Percentiles rank a stretch among this genome's conserved stretches.
phyloP scores from a whole-genome alignment of 2,113 vertebrate genomes.

The Myxocyprinus asiaticus region DNA sequence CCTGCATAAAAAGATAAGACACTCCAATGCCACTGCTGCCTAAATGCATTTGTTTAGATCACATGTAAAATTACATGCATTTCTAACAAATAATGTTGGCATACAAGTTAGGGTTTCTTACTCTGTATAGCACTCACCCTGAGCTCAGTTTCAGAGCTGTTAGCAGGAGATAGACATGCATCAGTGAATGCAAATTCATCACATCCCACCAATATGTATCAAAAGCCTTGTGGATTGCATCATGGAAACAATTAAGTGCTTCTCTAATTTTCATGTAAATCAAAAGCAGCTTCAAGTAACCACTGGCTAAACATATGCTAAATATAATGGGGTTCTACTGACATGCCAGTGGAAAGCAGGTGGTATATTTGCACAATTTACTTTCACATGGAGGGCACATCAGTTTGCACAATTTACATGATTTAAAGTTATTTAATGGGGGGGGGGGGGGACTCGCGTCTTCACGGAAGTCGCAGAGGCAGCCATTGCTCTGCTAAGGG shows the following conservation, averaged over 20 bases:
- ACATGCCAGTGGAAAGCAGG: neutral
- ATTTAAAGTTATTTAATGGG: too few species aligned
- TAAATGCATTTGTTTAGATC: neutral
- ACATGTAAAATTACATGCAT: conserved; percentile 36
- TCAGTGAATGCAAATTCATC: conserved; percentile 65
- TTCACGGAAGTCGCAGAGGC: too few species aligned
- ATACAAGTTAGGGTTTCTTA: neutral
- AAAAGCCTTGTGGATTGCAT: conserved; percentile 53
- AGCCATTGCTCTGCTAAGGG: too few species aligned
- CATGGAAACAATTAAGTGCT: conserved; percentile 62
- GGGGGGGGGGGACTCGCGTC: too few species aligned
- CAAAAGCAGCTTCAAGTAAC: conserved; percentile 16
- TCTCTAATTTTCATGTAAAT: conserved; percentile 61
- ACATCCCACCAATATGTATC: conserved; percentile 59
- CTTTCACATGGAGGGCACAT: neutral
- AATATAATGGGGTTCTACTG: neutral
- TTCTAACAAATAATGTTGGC: conserved; percentile 14
- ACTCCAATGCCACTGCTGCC: neutral
- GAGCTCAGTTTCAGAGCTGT: conserved; percentile 66
- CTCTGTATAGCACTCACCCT: conserved; percentile 53
- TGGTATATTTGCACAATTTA: neutral
- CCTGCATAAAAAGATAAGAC: neutral
- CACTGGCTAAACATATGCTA: conserved; percentile 2
- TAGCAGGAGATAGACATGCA: conserved; percentile 68
- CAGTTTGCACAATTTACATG: too few species aligned